Conservation (phyloP, 2,888 invertebrate species). For the Ctena decussata region DNA sequence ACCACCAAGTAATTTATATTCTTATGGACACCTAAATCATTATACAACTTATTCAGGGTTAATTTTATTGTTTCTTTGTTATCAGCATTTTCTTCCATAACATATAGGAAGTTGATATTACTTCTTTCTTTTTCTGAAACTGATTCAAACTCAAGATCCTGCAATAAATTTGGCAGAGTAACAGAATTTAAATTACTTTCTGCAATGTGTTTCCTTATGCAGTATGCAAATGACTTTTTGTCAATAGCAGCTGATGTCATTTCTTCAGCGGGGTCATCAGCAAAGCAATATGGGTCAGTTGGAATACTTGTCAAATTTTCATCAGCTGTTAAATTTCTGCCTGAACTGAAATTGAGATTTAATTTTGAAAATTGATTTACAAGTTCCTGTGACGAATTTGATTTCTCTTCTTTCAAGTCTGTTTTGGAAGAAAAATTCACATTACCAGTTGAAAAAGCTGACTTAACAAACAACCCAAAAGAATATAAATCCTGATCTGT, state of each 20-base stretch:
- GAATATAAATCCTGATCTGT: neutral
- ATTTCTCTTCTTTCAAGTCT: neutral
- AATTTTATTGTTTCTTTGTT: conserved; percentile 1
- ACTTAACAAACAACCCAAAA: neutral
- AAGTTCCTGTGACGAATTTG: neutral
- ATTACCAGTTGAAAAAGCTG: neutral
- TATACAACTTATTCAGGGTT: neutral
- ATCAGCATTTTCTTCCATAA: neutral
- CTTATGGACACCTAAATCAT: neutral
- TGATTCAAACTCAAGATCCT: neutral
- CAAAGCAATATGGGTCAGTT: neutral
- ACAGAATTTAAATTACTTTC: neutral
- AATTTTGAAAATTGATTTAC: neutral
- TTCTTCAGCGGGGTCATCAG: neutral
- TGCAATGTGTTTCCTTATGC: neutral
- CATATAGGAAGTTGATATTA: neutral
- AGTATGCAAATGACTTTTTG: neutral
- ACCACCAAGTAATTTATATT: neutral
- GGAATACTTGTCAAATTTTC: neutral
- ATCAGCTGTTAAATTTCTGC: neutral
- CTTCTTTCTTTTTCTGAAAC: neutral
- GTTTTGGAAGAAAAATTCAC: neutral
- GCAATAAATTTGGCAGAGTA: neutral
- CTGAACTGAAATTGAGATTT: neutral
- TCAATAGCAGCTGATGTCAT: neutral